Evolutionary conservation across 2,797 vertebrate genomes (phyloP).

Genomic region (Caiman crocodilus): DNA sequence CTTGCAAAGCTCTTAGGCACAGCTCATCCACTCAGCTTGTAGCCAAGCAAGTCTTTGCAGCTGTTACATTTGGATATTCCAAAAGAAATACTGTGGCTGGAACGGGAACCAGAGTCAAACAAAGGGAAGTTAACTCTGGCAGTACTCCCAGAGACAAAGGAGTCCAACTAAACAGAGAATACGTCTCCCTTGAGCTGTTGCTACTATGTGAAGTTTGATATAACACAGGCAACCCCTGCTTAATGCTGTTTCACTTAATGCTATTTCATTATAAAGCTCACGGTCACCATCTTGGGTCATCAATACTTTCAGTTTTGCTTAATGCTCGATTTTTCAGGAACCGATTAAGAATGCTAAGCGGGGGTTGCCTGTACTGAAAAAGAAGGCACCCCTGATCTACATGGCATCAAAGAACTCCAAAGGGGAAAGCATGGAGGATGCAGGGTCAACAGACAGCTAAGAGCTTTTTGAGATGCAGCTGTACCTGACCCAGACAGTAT

Average conservation of each 20-base stretch:
- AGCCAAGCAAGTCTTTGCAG: too few species aligned
- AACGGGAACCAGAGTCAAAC: background rate
- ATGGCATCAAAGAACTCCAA: background rate
- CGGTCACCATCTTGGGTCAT: too few species aligned
- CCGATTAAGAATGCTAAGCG: background rate
- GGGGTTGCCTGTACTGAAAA: background rate
- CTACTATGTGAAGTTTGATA: rapidly evolving
- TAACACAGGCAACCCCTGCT: too few species aligned
- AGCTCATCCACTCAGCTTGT: too few species aligned
- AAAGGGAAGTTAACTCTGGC: background rate
- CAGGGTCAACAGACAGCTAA: background rate
- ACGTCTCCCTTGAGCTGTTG: background rate
- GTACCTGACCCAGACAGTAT: rapidly evolving
- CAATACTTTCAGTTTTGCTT: too few species aligned
- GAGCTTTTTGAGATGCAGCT: background rate
- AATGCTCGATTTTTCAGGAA: too few species aligned
- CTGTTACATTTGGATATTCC: too few species aligned
- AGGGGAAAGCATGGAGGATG: background rate
- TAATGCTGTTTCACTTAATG: too few species aligned
- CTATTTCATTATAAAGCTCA: too few species aligned
- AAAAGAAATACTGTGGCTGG: rapidly evolving
- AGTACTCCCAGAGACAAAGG: background rate
- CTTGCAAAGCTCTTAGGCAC: too few species aligned
- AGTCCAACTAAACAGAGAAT: background rate
- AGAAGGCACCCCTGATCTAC: background rate